Evolutionary conservation across 2,113 vertebrate species (phyloP), one percentile per base, ranked within the genome.

Genomic region (Syngnathus typhle): DNA sequence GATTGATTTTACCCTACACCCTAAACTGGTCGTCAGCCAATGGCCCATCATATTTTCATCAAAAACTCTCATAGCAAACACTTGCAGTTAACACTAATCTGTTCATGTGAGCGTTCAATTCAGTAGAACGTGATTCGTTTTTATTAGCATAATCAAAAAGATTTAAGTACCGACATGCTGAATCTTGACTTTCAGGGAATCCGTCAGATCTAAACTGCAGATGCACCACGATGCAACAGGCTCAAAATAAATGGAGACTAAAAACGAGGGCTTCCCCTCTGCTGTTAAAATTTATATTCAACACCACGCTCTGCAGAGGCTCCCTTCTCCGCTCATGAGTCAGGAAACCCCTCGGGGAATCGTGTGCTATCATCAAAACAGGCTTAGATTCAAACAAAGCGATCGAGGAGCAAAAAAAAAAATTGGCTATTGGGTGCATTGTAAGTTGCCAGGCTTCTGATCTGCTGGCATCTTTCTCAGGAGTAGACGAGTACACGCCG

Each of bases 251-350:
- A 27, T 27, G 36, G 16, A 67, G 54, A 54, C 27, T 5, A 19
- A n/a, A 55, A 64, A 73, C 21, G 64, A 38, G 69, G 75, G 64
- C 61, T 82, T 64, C 73, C 72, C 64, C 19, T 73, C 46, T 73
- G 54, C 37, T 46, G 52, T 43, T 63, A 56, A 38, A 12, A 65
- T 83, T 77, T 75, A 78, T 80, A 85, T 86, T 84, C 85, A 78
- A 65, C 71, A 68, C 62, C 67, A 56, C 73, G 60, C 60, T 71
- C 67, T 71, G 74, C 69, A 65, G 76, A 39, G 67, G 43, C 64
- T 84, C 61, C 71, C 68, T 37, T 71, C 23, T 0, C 64, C 38
- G 60, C 64, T 75, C 36, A 43, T 54, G 21, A 76, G 60, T 56
- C 6, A 27, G 73, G 70, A 68, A 83, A 67, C 82, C 71, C 67